Evolutionary conservation across 2,797 vertebrate species (phyloP), one percentile per base, ranked within the genome.

Genomic region (Oreochromis grahami): DNA sequence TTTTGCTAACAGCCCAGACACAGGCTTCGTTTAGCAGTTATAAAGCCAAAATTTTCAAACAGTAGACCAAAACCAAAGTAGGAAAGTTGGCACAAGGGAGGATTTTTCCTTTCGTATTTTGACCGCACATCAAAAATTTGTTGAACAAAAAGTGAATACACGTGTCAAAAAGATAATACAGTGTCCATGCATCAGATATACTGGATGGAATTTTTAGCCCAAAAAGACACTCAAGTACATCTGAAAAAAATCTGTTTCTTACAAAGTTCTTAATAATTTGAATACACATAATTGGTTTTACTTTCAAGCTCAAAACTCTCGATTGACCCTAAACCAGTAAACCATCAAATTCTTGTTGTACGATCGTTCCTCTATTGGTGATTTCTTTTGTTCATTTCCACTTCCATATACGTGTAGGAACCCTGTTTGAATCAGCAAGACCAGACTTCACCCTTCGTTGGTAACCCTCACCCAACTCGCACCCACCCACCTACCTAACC

Each of bases 351-450:
- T 15, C 21, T 45, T 32, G 6, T 9, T 43, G 5, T 48, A 14
- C 6, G 3, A 76, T 80, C 4, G 26, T 3, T 43, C 24, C 63
- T 14, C 52, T 43, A 4, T 13, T 34, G n/a, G 17, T 55, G 21
- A 65, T 34, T 51, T 51, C 41, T 21, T 76, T 76, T 43, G 53
- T 52, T 82, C 14, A 26, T 36, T 45, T 77, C 5, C 11, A 9
- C 48, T 41, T 70, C 21, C 19, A 45, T 70, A 77, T 70, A 52
- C 45, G 79, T 82, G 86, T 76, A 82, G 89, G 86, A 89, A 88
- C 88, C 86, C 77, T 29, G 52, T 83, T 77, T 17, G 76, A 65
- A 43, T 82, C 55, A 48, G 17, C 70, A 79, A 50, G 43, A 58
- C 24, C 26, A 68, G 60, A 72, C 68, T 36, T 78, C 81, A 72